Conservation (phyloP, 2,888 invertebrate genomes). For the Anodontia alba region DNA sequence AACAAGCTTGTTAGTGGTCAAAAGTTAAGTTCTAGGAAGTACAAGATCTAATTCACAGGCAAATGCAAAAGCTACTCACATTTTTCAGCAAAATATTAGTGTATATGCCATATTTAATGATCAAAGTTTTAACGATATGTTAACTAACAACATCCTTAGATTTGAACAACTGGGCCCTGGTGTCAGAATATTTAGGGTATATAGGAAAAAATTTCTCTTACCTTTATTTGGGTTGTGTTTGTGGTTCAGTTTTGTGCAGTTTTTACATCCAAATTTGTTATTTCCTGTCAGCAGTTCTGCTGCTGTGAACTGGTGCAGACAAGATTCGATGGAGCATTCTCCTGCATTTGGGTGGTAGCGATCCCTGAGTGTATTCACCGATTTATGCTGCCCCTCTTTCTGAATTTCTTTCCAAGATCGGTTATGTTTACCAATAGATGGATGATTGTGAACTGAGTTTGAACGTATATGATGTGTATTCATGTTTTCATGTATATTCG, state of each 20-base stretch:
- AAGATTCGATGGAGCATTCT: slow-evolving; percentile 89
- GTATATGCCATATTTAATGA: too few species aligned
- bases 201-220: too few species aligned
- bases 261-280: slow-evolving; percentile 97
- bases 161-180: too few species aligned
- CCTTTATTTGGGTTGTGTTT: slow-evolving; percentile 69
- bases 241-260: slow-evolving; percentile 88
- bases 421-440: neutral
- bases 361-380: slow-evolving; percentile 62
- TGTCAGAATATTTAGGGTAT: too few species aligned
- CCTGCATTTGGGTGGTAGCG: slow-evolving; percentile 85
- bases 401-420: slow-evolving; percentile 48
- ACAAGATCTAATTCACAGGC: too few species aligned
- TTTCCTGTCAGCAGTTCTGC: slow-evolving; percentile 95
- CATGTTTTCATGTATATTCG: neutral
- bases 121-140: too few species aligned
- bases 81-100: too few species aligned
- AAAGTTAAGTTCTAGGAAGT: too few species aligned
- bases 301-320: slow-evolving; percentile 96
- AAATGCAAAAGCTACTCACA: too few species aligned
- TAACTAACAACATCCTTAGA: too few species aligned
- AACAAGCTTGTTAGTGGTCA: too few species aligned
- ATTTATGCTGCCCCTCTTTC: slow-evolving; percentile 59
- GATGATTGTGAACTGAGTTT: neutral
- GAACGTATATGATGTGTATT: slow-evolving; percentile 4